A percentile compares a stretch with the other conserved stretches of the same genome.
These are phyloP conservation scores for Anarhynchus alexandrinus DNA, from an alignment of 2,113 vertebrate genomes.

Conservation along the genomic window DNA sequence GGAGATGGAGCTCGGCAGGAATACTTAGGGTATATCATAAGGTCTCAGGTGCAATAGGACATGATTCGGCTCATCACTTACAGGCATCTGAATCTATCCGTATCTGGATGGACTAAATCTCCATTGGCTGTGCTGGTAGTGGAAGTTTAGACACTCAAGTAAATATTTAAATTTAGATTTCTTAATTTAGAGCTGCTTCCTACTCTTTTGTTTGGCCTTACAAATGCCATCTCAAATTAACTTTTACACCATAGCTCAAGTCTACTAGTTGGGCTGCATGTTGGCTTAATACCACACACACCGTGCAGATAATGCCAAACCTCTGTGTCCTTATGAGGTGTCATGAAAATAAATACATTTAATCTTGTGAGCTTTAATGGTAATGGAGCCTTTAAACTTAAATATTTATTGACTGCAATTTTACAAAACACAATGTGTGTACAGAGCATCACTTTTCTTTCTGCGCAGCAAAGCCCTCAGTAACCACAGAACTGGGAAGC, in stretches of 20 bases:
- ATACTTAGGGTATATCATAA: neutral
- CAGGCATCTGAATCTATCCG: neutral
- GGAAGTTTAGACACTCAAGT: neutral
- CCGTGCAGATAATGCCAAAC: neutral
- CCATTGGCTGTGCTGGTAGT: neutral
- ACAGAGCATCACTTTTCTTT: neutral
- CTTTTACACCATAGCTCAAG: neutral
- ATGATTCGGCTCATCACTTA: neutral
- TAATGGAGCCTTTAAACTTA: neutral
- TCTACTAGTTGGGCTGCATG: rapidly evolving
- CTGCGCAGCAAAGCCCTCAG: neutral
- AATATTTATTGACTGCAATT: neutral
- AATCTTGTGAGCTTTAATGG: neutral
- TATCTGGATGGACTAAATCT: neutral
- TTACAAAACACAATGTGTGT: neutral
- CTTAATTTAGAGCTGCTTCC: neutral
- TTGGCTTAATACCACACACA: neutral
- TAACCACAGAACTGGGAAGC: neutral
- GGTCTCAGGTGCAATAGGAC: neutral
- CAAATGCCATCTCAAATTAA: neutral
- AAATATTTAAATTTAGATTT: neutral
- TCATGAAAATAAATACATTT: neutral
- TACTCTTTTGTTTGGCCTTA: neutral
- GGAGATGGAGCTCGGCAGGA: neutral
- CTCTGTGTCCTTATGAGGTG: neutral